phyloP scores from a whole-genome alignment of 2,888 invertebrate species.

The Hypsopygia costalis region DNA sequence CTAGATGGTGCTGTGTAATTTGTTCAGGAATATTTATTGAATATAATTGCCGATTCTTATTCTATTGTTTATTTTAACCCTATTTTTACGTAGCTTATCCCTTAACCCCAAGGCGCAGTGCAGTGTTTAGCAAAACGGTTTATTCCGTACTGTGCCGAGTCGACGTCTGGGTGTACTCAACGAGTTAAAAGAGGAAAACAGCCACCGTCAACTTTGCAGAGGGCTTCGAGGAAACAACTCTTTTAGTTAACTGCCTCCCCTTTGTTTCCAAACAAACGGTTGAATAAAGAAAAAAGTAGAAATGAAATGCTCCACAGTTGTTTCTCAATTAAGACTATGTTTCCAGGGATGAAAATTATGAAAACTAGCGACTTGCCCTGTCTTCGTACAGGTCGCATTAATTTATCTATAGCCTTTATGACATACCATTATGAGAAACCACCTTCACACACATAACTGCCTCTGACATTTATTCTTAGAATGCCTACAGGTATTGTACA shows the following conservation, averaged over 20 bases:
- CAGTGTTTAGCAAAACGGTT: background rate
- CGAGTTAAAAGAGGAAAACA: background rate
- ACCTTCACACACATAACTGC: no score
- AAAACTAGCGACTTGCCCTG: no score
- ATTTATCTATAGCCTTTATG: no score
- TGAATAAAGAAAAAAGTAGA: background rate
- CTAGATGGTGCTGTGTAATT: no score
- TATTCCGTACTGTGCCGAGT: background rate
- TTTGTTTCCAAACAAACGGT: slow-evolving; percentile 1
- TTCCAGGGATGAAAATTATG: no score
- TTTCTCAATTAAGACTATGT: background rate
- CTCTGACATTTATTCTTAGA: no score
- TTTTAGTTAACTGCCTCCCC: slow-evolving; percentile 1
- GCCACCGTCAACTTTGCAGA: slow-evolving; percentile 2
- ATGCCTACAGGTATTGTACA: no score
- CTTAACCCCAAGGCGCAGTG: background rate
- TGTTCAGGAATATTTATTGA: no score
- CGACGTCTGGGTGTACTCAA: background rate
- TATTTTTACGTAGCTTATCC: background rate
- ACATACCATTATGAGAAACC: no score
- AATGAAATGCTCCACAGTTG: background rate
- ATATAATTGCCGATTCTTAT: no score
- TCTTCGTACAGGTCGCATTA: no score
- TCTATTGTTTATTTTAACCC: no score
- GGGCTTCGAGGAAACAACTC: slow-evolving; percentile 6